Evolutionary conservation across 2,888 invertebrate species (phyloP), one percentile per base, ranked within the genome.

Genomic region (Ferrisia virgata): DNA sequence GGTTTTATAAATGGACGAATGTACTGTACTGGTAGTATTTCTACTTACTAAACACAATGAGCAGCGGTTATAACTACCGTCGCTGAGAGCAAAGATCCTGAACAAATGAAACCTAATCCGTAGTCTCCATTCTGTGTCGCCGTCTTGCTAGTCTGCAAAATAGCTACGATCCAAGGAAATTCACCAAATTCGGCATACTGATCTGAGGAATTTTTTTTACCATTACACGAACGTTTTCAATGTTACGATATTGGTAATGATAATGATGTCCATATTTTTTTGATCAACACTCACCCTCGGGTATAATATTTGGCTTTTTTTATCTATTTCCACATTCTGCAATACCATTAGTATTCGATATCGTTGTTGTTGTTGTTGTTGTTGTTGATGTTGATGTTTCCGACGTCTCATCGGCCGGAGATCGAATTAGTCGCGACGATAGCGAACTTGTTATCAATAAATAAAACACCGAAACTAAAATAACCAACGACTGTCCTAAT

Each of bases 21-120:
- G n/a, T n/a, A n/a, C n/a, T n/a, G n/a, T n/a, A n/a, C n/a, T n/a
- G n/a, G n/a, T n/a, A n/a, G n/a, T n/a, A n/a, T n/a, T n/a, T n/a
- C n/a, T 87, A 92, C 88, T 88, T 89, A 84, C 84, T 87, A 88
- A 6, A 94, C 92, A 87, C 94, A 94, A 88, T 96, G 96, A 0
- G 95, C 95, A 0, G 94, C 94, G 0, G 96, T 96, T 2, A 96
- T 87, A 0, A 94, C 93, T 0, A 94, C 94, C 81, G 90, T 90
- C 0, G 93, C 92, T 86, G 94, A 93, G 86, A 96, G 94, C 6
- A 96, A 89, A 0, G 95, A 92, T 0, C 95, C 96, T 0, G 95
- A 95, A 69, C 95, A 95, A 40, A 92, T 89, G 18, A 18, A 53
- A 1, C 53, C 53, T 22, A 53, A 18, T n/a, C n/a, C n/a, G n/a